A percentile compares a stretch with the other conserved stretches of the same genome.
Evolutionary conservation across 2,797 vertebrate genomes (phyloP).

Genomic region (Prionace glauca): DNA sequence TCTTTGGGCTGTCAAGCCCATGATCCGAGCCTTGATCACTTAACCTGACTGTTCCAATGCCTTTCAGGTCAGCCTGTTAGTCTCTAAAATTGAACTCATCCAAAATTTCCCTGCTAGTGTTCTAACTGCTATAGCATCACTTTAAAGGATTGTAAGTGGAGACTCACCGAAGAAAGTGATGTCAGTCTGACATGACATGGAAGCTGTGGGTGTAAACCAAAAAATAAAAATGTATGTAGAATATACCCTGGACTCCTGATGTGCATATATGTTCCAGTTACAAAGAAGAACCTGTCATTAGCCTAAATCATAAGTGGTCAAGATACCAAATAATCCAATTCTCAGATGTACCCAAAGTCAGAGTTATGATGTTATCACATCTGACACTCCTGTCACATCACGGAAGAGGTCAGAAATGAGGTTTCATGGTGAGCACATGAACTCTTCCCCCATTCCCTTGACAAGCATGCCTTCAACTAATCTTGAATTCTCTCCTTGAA

Average conservation of each 20-base stretch:
- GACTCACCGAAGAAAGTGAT: background rate
- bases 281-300: background rate
- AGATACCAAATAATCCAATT: too few species aligned
- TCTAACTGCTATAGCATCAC: background rate
- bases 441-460: background rate
- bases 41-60: background rate
- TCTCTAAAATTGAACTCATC: background rate
- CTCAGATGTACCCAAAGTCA: too few species aligned
- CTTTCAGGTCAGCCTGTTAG: background rate
- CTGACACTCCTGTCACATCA: too few species aligned
- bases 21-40: background rate
- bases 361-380: too few species aligned
- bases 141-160: background rate
- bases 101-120: background rate
- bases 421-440: background rate
- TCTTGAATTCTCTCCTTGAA: background rate
- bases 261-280: too few species aligned
- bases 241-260: too few species aligned
- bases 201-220: background rate
- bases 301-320: too few species aligned
- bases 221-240: too few species aligned
- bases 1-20: background rate
- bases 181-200: background rate
- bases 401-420: too few species aligned
- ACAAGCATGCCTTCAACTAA: background rate